phyloP scores from a whole-genome alignment of 2,797 vertebrate species.

The Sparidentex hasta region DNA sequence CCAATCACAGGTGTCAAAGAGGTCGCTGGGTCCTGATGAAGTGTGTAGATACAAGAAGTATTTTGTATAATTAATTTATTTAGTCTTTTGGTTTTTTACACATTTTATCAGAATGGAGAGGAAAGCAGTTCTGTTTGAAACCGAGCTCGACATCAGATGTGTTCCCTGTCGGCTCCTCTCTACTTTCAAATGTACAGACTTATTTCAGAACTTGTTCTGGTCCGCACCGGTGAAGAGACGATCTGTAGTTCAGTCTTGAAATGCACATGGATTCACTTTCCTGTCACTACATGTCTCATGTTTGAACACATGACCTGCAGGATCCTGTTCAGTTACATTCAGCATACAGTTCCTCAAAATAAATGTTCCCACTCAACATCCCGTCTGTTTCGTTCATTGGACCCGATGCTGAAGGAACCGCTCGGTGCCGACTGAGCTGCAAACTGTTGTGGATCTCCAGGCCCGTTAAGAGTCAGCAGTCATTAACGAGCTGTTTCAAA shows the following conservation, averaged over 20 bases:
- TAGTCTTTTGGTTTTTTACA: background rate
- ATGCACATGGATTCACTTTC: slow-evolving; percentile 15
- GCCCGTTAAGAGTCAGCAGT: too few species aligned
- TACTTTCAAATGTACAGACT: background rate
- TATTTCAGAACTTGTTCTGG: background rate
- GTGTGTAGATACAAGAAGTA: slow-evolving; percentile 7
- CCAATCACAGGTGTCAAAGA: slow-evolving; percentile 49
- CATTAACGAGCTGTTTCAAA: too few species aligned
- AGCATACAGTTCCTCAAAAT: slow-evolving; percentile 41
- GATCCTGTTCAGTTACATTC: slow-evolving; percentile 14
- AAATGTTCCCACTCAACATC: slow-evolving; percentile 42
- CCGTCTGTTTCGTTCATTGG: slow-evolving; percentile 9
- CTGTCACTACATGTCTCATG: slow-evolving; percentile 9
- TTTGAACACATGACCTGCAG: background rate
- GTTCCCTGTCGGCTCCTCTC: background rate
- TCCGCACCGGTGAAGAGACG: background rate
- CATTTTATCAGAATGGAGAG: background rate
- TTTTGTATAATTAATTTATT: slow-evolving; percentile 36
- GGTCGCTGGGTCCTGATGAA: slow-evolving; percentile 6
- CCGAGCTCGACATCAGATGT: background rate
- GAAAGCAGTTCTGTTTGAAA: background rate
- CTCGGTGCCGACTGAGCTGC: too few species aligned
- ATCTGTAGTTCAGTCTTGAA: slow-evolving; percentile 11
- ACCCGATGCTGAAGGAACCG: background rate
- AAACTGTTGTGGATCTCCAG: too few species aligned